Evolutionary conservation across 2,797 vertebrate genomes (phyloP).

Genomic region (Danio choprae): DNA sequence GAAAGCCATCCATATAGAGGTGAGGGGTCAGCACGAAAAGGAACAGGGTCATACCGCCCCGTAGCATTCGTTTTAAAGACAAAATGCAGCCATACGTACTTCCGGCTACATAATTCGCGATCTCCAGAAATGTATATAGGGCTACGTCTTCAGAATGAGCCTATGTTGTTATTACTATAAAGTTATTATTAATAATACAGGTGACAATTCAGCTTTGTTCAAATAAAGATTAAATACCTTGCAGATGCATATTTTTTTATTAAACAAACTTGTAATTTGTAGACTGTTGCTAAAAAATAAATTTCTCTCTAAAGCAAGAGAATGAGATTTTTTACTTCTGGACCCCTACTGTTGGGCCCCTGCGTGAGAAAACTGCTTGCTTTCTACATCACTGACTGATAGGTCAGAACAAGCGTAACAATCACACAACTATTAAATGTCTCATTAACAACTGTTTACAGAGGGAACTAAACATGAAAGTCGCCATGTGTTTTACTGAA

Average conservation of each 20-base stretch:
- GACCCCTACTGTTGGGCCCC: background rate
- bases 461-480: slow-evolving; percentile 70
- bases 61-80: no score
- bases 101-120: no score
- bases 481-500: slow-evolving; percentile 49
- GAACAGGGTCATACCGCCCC: no score
- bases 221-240: no score
- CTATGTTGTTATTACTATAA: no score
- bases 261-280: background rate
- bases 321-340: background rate
- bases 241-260: background rate
- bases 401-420: slow-evolving; percentile 64
- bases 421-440: slow-evolving; percentile 70
- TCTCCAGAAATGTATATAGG: no score
- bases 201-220: no score
- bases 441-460: slow-evolving; percentile 71
- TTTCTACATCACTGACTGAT: slow-evolving; percentile 32
- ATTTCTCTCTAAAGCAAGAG: background rate
- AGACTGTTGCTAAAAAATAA: slow-evolving; percentile 10
- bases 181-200: no score
- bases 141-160: no score
- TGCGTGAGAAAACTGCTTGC: slow-evolving; percentile 6
- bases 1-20: no score
- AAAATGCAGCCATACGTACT: no score
- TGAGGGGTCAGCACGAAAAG: no score